Conservation (phyloP, 1,140 invertebrate genomes). For the Diachasmimorpha longicaudata region DNA sequence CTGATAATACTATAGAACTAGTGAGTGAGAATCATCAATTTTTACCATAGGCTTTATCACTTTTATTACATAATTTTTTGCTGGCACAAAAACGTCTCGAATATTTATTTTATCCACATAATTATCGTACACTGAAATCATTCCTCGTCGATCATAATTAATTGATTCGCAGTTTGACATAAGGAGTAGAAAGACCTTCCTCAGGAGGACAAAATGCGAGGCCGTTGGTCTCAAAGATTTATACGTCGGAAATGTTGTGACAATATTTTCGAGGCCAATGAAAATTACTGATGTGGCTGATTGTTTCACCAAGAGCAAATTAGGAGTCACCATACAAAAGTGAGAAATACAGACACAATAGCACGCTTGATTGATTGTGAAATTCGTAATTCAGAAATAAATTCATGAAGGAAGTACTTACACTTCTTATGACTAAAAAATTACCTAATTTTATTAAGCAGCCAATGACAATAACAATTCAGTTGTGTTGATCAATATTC, state of each 20-base stretch:
- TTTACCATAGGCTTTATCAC: no score
- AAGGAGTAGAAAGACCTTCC: constrained; percentile 75
- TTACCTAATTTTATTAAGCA: no score
- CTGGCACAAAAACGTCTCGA: no score
- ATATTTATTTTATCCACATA: neutral
- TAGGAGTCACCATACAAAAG: constrained; percentile 69
- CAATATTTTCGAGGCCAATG: constrained; percentile 78
- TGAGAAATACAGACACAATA: constrained; percentile 42
- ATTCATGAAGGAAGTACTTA: no score
- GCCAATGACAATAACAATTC: no score
- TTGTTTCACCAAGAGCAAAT: constrained; percentile 67
- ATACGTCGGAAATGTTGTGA: constrained; percentile 78
- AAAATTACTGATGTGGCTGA: constrained; percentile 82
- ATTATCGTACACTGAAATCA: constrained; percentile 10
- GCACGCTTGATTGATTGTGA: no score
- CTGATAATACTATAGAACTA: constrained; percentile 79
- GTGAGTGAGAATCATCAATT: constrained; percentile 54
- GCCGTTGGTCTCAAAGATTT: constrained; percentile 73
- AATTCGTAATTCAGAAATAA: no score
- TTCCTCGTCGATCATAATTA: neutral
- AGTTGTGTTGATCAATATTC: constrained; percentile 3
- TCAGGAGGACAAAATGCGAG: constrained; percentile 75
- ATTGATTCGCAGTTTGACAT: constrained; percentile 73
- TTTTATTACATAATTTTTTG: no score
- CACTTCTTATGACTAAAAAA: no score